A percentile compares a stretch with the other conserved stretches of the same genome.
Conservation (phyloP, 2,113 vertebrate genomes). For the Hippopotamus amphibius region DNA sequence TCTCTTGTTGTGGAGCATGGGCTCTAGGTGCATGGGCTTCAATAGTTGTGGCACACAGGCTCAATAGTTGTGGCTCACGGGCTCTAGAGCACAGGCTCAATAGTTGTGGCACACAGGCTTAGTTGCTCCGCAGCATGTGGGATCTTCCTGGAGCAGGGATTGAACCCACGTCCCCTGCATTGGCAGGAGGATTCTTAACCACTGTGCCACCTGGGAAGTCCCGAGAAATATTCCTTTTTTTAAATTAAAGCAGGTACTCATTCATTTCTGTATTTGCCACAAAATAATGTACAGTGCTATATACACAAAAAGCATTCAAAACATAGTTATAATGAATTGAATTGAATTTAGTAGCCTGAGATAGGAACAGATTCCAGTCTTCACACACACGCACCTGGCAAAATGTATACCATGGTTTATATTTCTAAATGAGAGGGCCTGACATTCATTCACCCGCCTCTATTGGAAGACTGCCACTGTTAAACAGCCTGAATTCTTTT, state of each 20-base stretch:
- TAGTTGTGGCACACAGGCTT: too few relatives aligned
- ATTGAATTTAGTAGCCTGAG: background rate
- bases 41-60: too few relatives aligned
- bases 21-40: too few relatives aligned
- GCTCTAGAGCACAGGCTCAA: too few relatives aligned
- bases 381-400: background rate
- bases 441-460: background rate
- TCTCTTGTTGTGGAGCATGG: too few relatives aligned
- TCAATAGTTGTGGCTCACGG: too few relatives aligned
- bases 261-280: background rate
- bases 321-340: background rate
- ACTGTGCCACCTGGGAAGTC: too few relatives aligned
- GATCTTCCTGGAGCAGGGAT: too few relatives aligned
- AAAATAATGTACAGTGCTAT: background rate
- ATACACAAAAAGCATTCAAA: background rate
- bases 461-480: slow-evolving; percentile 6
- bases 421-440: slow-evolving; percentile 42
- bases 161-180: too few relatives aligned
- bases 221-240: too few relatives aligned
- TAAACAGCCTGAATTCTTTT: slow-evolving; percentile 59
- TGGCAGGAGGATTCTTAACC: too few relatives aligned
- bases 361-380: slow-evolving; percentile 2
- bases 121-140: too few relatives aligned
- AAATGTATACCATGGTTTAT: background rate
- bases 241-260: background rate